Conservation (phyloP, 1,140 invertebrate genomes). For the Trichonephila clavata region DNA sequence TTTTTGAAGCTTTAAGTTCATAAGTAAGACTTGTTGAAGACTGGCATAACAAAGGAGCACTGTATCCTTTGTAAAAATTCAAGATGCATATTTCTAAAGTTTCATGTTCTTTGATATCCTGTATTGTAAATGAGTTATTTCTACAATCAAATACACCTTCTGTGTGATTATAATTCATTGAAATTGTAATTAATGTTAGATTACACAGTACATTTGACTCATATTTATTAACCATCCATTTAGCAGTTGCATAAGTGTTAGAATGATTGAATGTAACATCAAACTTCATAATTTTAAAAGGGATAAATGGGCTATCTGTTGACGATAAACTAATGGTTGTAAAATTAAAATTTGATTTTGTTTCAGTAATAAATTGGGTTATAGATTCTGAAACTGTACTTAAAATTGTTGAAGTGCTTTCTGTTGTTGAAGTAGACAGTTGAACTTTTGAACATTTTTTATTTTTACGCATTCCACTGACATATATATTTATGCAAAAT, state of each 20-base stretch:
- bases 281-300: conserved; percentile 36
- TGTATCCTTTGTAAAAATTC: not conserved
- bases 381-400: too few species aligned
- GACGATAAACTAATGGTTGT: not conserved
- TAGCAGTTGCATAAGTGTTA: not conserved
- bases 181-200: conserved; percentile 24
- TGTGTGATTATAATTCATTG: not conserved
- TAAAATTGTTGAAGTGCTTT: not conserved
- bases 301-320: not conserved
- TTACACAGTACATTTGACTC: conserved; percentile 23
- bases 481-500: conserved; percentile 40
- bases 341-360: too few species aligned
- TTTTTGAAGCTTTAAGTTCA: conserved; percentile 27
- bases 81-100: conserved; percentile 9
- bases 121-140: conserved; percentile 13
- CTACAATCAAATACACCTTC: not conserved
- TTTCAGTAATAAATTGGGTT: too few species aligned
- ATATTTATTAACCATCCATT: conserved; percentile 41
- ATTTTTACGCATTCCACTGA: not conserved
- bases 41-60: not conserved
- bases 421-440: not conserved
- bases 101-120: not conserved
- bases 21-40: not conserved
- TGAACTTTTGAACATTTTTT: not conserved
- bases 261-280: conserved; percentile 10